Percentiles rank a stretch among this genome's conserved stretches.
Evolutionary conservation across 2,797 vertebrate genomes (phyloP).

Genomic region (Leptoclinus maculatus): DNA sequence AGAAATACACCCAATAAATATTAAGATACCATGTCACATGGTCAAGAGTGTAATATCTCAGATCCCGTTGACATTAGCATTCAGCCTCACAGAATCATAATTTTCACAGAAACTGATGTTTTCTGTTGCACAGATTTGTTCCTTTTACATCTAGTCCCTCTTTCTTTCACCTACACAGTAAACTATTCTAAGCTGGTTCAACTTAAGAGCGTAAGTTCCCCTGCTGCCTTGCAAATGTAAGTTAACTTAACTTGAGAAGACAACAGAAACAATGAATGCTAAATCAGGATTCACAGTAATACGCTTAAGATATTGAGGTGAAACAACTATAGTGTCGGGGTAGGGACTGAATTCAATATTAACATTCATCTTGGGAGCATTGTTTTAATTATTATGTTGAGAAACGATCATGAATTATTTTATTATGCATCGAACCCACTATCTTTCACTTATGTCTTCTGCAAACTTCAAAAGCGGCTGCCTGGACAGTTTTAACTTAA

Average conservation of each 20-base stretch:
- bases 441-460: neutral
- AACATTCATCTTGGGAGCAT: neutral
- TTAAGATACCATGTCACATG: neutral
- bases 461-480: too few species aligned
- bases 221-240: neutral
- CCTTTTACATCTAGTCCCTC: constrained; percentile 1
- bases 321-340: neutral
- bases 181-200: neutral
- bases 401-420: neutral
- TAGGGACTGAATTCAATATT: neutral
- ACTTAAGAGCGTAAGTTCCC: neutral
- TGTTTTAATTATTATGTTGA: neutral
- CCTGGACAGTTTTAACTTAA: neutral
- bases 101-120: constrained; percentile 23
- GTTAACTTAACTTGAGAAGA: neutral
- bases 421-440: neutral
- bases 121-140: constrained; percentile 24
- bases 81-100: neutral
- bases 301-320: neutral
- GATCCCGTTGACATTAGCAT: neutral
- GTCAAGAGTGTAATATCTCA: neutral
- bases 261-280: neutral
- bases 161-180: constrained; percentile 18
- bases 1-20: neutral
- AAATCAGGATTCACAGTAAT: neutral